These are phyloP conservation scores for Thamnaconus septentrionalis DNA, from an alignment of 2,113 vertebrate genomes.

Conservation along the genomic window DNA sequence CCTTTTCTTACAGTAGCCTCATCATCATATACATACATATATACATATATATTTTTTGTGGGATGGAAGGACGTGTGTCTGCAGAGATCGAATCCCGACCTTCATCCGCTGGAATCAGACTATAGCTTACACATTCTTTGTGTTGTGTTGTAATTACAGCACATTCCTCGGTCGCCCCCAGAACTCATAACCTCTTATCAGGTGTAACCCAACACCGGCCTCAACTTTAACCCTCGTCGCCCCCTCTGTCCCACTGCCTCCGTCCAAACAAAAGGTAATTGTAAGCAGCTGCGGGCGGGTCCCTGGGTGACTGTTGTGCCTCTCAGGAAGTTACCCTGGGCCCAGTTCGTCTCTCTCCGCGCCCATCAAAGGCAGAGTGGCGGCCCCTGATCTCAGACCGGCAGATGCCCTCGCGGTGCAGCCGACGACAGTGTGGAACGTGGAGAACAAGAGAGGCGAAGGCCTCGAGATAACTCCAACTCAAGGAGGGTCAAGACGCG, in stretches of 20 bases:
- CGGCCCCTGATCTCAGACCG: constrained; percentile 40
- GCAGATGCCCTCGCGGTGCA: constrained; percentile 34
- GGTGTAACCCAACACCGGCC: constrained; percentile 76
- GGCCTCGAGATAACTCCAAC: too few species aligned
- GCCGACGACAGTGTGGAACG: constrained; percentile 42
- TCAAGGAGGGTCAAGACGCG: too few species aligned
- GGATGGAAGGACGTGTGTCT: constrained; percentile 31
- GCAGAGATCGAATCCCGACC: constrained; percentile 51
- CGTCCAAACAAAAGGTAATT: constrained; percentile 77
- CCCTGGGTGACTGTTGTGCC: constrained; percentile 51
- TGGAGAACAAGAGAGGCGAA: constrained; percentile 11
- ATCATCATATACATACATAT: constrained; percentile 9
- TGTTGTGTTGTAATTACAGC: constrained; percentile 73
- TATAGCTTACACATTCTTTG: constrained; percentile 76
- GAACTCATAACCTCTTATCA: constrained; percentile 79
- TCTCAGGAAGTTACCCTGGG: constrained; percentile 32
- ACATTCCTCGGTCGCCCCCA: constrained; percentile 66
- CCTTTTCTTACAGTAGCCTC: constrained; percentile 48
- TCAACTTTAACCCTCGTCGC: constrained; percentile 74
- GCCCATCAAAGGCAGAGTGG: constrained; percentile 26
- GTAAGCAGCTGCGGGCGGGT: constrained; percentile 67
- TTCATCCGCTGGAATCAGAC: constrained; percentile 54
- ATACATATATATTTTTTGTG: constrained; percentile 6
- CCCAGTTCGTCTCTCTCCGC: neutral
- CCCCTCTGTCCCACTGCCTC: constrained; percentile 47